Conservation (phyloP, 1,140 invertebrate genomes). For the Battus philenor region DNA sequence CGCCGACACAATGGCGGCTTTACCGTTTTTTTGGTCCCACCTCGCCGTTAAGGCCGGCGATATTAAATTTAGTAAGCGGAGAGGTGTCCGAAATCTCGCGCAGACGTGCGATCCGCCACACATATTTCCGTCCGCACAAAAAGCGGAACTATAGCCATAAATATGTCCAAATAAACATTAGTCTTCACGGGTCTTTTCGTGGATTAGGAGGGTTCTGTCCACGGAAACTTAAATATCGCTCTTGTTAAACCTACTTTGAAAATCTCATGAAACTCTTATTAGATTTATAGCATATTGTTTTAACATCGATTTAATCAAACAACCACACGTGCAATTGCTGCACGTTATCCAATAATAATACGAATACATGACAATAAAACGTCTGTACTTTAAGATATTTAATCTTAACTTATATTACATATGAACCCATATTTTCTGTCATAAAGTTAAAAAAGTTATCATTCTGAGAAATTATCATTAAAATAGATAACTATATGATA, state of each 20-base stretch:
- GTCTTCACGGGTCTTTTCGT: conserved; percentile 52
- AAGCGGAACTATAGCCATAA: conserved; percentile 76
- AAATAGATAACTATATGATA: too few relatives aligned
- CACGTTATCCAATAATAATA: too few relatives aligned
- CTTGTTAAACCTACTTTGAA: conserved; percentile 9
- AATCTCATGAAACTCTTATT: conserved; percentile 10
- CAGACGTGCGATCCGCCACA: conserved; percentile 74
- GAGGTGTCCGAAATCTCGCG: conserved; percentile 74
- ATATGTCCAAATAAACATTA: conserved; percentile 76
- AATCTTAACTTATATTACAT: too few relatives aligned
- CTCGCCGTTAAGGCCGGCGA: conserved; percentile 67
- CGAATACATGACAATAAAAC: too few relatives aligned
- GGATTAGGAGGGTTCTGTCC: conserved; percentile 41
- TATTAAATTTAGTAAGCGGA: conserved; percentile 75
- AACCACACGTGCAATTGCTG: too few relatives aligned
- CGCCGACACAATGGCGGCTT: conserved; percentile 73
- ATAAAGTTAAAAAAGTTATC: too few relatives aligned
- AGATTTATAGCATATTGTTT: conserved; percentile 1
- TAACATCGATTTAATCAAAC: too few relatives aligned
- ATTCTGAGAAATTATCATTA: too few relatives aligned
- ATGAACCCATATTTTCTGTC: too few relatives aligned
- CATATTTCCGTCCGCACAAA: conserved; percentile 73
- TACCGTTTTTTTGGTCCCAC: conserved; percentile 63
- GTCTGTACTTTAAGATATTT: too few relatives aligned
- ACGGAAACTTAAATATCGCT: conserved; percentile 18